Evolutionary conservation across 1,140 invertebrate species (phyloP).

Genomic region (Drosophila bifasciata): DNA sequence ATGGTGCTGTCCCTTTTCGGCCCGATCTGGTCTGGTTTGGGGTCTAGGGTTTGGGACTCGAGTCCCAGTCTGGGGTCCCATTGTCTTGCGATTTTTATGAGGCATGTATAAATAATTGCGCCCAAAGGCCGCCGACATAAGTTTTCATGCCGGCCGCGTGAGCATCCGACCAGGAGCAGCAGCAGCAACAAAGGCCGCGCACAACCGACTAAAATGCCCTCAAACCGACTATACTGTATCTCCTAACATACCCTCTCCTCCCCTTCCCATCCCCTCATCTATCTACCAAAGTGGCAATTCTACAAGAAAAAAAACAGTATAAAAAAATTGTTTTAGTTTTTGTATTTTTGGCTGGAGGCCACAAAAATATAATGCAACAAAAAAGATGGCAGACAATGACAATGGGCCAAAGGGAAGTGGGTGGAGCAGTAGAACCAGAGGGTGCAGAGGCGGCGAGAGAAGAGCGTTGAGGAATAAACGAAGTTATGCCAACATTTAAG

Average conservation of each 20-base stretch:
- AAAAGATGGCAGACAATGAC: conserved; percentile 41
- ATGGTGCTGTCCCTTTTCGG: conserved; percentile 10
- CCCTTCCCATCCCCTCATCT: conserved; percentile 35
- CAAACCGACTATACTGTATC: conserved; percentile 23
- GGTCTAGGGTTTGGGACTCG: conserved; percentile 8
- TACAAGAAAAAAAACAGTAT: conserved; percentile 46
- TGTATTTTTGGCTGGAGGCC: conserved; percentile 48
- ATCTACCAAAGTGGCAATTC: conserved; percentile 20
- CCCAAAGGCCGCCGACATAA: conserved; percentile 82
- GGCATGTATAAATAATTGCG: conserved; percentile 83
- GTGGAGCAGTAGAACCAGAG: background rate
- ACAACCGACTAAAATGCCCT: conserved; percentile 57
- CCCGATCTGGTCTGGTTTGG: background rate
- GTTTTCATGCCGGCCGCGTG: conserved; percentile 77
- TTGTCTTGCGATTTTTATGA: conserved; percentile 82
- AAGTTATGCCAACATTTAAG: conserved; percentile 75
- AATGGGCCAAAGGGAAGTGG: conserved; percentile 10
- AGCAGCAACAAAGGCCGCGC: conserved; percentile 35
- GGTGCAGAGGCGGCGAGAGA: conserved; percentile 2
- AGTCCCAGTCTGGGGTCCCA: conserved; percentile 41
- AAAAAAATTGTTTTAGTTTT: conserved; percentile 32
- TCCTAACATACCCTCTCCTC: too few species aligned
- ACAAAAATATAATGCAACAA: conserved; percentile 62
- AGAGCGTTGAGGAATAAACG: conserved; percentile 36
- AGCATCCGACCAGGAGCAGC: conserved; percentile 63